Evolutionary conservation across 2,888 invertebrate species (phyloP).

Genomic region (Monoplex corrugatus): DNA sequence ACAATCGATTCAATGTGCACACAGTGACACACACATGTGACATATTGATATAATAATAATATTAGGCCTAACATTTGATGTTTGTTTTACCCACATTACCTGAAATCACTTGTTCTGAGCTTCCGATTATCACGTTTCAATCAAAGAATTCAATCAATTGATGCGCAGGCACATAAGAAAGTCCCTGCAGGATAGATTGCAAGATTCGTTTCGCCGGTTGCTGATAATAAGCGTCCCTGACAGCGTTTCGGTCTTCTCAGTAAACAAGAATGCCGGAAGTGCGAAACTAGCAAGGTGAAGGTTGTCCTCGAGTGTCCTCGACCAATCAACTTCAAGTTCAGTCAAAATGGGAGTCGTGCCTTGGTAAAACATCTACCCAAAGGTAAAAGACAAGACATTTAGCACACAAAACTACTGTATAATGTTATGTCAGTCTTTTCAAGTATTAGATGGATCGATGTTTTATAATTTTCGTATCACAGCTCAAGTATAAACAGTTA

Average conservation of each 20-base stretch:
- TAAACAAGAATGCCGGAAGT: slow-evolving; percentile 48
- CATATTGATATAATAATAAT: neutral
- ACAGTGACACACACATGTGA: neutral
- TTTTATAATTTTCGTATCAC: neutral
- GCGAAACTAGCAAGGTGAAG: slow-evolving; percentile 30
- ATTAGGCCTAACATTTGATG: neutral
- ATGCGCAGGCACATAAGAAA: neutral
- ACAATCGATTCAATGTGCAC: neutral
- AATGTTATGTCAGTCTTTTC: neutral
- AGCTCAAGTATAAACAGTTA: neutral
- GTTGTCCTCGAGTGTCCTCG: neutral
- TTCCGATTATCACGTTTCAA: neutral
- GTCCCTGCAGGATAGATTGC: neutral
- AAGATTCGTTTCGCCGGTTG: neutral
- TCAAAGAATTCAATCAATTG: neutral
- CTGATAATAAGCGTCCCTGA: slow-evolving; percentile 34
- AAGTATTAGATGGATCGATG: neutral
- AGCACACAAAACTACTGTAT: neutral
- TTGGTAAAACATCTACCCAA: neutral
- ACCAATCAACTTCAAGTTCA: slow-evolving; percentile 40
- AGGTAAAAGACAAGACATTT: slow-evolving; percentile 40
- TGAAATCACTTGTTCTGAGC: neutral
- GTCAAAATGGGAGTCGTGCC: slow-evolving; percentile 45
- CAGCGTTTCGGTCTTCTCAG: slow-evolving; percentile 30
- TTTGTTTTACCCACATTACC: neutral